phyloP scores from a whole-genome alignment of 2,888 invertebrate genomes.

The Drosophila neutralis region DNA sequence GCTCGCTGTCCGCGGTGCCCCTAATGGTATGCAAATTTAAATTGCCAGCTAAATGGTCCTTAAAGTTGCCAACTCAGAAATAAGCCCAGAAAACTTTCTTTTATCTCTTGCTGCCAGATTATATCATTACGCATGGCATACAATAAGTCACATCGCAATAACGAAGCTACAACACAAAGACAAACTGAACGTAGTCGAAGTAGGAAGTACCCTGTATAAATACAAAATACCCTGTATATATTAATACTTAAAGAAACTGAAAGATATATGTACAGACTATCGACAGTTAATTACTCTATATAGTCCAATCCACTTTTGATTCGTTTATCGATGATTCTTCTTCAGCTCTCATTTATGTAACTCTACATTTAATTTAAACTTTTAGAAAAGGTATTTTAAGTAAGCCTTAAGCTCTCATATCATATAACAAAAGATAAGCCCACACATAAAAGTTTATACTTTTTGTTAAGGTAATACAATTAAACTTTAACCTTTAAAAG shows the following conservation, averaged over 20 bases:
- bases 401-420: rapidly evolving
- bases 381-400: not conserved
- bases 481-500: not conserved
- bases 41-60: conserved; percentile 51
- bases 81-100: conserved; percentile 47
- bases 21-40: conserved; percentile 72
- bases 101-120: conserved; percentile 53
- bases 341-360: no score
- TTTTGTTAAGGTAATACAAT: not conserved
- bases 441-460: not conserved
- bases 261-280: no score
- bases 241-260: not conserved
- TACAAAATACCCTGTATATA: conserved; percentile 11
- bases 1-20: conserved; percentile 2
- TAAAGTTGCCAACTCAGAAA: conserved; percentile 19
- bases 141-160: conserved; percentile 48
- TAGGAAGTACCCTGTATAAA: not conserved
- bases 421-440: no score
- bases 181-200: not conserved
- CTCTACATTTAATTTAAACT: not conserved
- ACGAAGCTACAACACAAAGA: not conserved
- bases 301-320: not conserved
- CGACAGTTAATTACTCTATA: not conserved
- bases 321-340: not conserved
- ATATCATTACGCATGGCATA: conserved; percentile 58